phyloP scores from a whole-genome alignment of 2,888 invertebrate genomes.

The Pheosia tremula region DNA sequence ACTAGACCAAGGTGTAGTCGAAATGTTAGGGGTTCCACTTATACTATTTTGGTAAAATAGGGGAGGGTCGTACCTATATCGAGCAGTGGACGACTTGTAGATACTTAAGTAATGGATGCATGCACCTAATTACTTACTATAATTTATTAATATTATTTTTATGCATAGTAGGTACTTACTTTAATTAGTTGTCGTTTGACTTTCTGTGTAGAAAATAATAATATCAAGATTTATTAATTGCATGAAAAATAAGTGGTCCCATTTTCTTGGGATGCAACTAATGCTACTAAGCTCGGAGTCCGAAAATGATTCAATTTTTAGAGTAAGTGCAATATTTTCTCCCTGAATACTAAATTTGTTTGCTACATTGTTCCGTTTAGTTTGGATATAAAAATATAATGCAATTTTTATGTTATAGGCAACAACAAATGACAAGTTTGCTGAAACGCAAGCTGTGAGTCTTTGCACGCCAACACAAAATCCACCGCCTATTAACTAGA shows the following conservation, averaged over 20 bases:
- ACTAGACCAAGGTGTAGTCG: too few species aligned
- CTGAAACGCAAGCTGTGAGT: constrained; percentile 67
- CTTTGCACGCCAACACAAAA: constrained; percentile 73
- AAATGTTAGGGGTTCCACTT: too few species aligned
- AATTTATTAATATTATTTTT: too few species aligned
- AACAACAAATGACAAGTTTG: constrained; percentile 39
- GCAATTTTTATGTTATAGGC: constrained; percentile 34
- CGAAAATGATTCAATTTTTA: constrained; percentile 16
- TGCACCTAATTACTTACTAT: too few species aligned
- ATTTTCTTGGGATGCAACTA: constrained; percentile 54
- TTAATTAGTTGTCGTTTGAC: not conserved
- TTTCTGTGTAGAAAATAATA: constrained; percentile 47
- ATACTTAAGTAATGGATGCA: too few species aligned
- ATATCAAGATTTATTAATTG: constrained; percentile 57
- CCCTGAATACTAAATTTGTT: too few species aligned
- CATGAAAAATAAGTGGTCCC: constrained; percentile 58
- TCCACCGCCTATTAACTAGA: not conserved
- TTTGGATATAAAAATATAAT: too few species aligned
- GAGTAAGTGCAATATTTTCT: constrained; percentile 24
- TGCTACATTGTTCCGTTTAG: constrained; percentile 8
- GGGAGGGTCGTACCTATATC: too few species aligned
- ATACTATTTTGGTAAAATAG: too few species aligned
- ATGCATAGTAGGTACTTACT: too few species aligned
- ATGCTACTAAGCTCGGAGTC: constrained; percentile 33
- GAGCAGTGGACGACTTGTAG: too few species aligned